Conservation (phyloP, 2,113 vertebrate genomes). For the Coracopsis vasa region DNA sequence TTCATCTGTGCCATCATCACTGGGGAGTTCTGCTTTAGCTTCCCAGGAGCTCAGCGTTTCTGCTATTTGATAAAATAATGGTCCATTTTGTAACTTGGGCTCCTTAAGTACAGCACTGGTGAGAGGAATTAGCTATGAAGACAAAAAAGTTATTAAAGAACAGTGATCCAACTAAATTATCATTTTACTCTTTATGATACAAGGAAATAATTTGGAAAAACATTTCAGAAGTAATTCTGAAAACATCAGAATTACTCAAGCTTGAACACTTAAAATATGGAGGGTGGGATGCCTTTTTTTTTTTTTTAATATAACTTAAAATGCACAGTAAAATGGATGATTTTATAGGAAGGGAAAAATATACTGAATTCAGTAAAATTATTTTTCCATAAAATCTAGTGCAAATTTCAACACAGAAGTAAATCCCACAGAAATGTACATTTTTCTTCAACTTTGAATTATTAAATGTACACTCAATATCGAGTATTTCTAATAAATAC, state of each 20-base stretch:
- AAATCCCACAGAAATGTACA: neutral
- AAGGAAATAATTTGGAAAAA: neutral
- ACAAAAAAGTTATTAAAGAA: neutral
- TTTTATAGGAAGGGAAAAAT: neutral
- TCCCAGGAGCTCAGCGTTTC: conserved; percentile 90
- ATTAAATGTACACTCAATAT: neutral
- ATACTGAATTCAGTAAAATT: neutral
- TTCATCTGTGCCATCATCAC: neutral
- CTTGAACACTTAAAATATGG: neutral
- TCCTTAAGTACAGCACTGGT: conserved; percentile 78
- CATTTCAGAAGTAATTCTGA: neutral
- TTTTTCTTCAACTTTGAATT: neutral
- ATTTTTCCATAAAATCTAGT: neutral
- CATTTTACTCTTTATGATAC: neutral
- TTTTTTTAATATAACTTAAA: neutral
- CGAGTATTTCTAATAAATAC: conserved; percentile 61
- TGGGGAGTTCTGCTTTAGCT: conserved; percentile 71
- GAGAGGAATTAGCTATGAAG: conserved; percentile 85
- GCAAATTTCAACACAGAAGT: neutral
- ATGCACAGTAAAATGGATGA: neutral
- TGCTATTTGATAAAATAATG: conserved; percentile 83
- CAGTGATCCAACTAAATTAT: neutral
- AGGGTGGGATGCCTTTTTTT: neutral
- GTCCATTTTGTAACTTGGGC: conserved; percentile 80
- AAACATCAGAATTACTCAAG: neutral